Evolutionary conservation across 1,140 invertebrate species (phyloP), one percentile per base, ranked within the genome.

Genomic region (Drepana arcuata): DNA sequence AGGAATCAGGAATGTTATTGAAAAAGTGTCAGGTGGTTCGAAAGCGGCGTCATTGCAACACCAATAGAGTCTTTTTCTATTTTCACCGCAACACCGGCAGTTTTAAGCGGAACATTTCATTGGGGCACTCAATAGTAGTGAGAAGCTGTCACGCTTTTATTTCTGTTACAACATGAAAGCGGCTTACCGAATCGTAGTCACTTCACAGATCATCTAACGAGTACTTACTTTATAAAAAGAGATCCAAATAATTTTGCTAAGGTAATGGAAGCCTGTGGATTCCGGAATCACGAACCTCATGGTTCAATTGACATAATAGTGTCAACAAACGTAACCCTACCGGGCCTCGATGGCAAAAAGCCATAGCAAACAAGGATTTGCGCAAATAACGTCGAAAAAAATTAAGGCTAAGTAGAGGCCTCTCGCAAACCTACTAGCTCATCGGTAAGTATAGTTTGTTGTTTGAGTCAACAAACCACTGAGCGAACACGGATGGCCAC

Each of bases 391-490:
- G 28, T 27, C 28, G 30, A 52, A 66, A 72, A 73, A 65, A 66
- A 69, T 62, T 59, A 64, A 64, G 54, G 58, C 52, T 46, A 54
- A 45, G 51, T 64, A 52, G 56, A 69, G 61, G 66, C 53, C 60
- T 63, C 59, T 63, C 48, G 69, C 63, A 44, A 72, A 75, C 64
- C 58, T 48, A 48, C 49, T 47, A 51, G 35, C 14, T 28, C 34
- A 65, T 44, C 60, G 48, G 71, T 77, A 80, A 68, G 55, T 28
- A 28, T 39, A n/a, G n/a, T n/a, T n/a, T 77, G 68, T 78, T 78
- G 53, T 57, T 59, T 72, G 43, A 45, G 58, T 53, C 72, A 75
- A 81, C 54, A 80, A 42, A 56, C 52, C 42, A 52, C 41, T 35
- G 34, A 56, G 40, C 21, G 58, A 58, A 72, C 67, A 70, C 59